A percentile compares a stretch with the other conserved stretches of the same genome.
These are phyloP conservation scores for Pogonophryne albipinna DNA, from an alignment of 2,797 vertebrate genomes.

Conservation along the genomic window DNA sequence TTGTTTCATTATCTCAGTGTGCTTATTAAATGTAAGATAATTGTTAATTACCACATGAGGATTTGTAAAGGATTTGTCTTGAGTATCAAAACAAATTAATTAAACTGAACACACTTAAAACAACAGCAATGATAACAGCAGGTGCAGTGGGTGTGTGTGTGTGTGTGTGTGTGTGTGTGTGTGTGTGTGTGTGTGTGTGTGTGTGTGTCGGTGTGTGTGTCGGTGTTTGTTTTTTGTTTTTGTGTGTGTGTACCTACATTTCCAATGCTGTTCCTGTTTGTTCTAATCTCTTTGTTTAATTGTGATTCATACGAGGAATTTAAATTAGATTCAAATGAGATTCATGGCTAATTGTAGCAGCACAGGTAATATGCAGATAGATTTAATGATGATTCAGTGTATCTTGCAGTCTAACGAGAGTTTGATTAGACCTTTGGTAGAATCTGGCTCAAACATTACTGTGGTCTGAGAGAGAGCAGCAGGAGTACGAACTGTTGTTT, in stretches of 20 bases:
- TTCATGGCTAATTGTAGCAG: constrained; percentile 78
- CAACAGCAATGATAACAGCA: constrained; percentile 77
- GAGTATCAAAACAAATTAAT: constrained; percentile 86
- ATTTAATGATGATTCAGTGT: constrained; percentile 80
- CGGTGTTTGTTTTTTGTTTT: neutral
- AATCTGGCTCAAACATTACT: constrained; percentile 49
- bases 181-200: neutral
- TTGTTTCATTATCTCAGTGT: constrained; percentile 84
- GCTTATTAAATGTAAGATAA: constrained; percentile 85
- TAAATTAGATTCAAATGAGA: constrained; percentile 84
- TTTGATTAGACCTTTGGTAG: constrained; percentile 73
- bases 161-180: constrained; percentile 35
- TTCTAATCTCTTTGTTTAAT: constrained; percentile 75
- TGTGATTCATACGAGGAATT: constrained; percentile 79
- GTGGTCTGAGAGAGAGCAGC: constrained; percentile 29
- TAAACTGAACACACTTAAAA: constrained; percentile 79
- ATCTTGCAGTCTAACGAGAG: constrained; percentile 69
- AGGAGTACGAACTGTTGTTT: constrained; percentile 19
- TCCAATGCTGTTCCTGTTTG: constrained; percentile 59
- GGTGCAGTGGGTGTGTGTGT: constrained; percentile 59
- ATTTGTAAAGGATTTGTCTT: constrained; percentile 84
- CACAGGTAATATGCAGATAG: constrained; percentile 80
- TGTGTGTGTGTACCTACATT: constrained; percentile 6
- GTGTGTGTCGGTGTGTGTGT: constrained; percentile 11
- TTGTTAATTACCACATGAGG: constrained; percentile 83